Conservation (phyloP, 1,140 invertebrate genomes). For the Drosophila kepulauana region DNA sequence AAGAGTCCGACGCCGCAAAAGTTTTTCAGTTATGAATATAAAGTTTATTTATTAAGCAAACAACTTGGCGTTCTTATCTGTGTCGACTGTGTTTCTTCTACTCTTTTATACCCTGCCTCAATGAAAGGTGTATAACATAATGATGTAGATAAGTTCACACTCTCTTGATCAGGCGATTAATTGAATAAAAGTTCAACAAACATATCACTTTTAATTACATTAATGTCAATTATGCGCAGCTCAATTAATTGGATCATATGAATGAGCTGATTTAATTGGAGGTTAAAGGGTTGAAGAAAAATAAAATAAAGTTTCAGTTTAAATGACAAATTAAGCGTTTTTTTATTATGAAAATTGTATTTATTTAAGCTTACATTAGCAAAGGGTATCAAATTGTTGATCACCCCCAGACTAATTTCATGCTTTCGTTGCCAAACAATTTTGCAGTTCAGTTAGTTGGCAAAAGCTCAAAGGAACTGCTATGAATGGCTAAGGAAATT, state of each 20-base stretch:
- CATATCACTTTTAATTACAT: background rate
- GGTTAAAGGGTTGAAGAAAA: background rate
- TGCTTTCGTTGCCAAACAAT: slow-evolving; percentile 52
- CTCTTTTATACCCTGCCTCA: slow-evolving; percentile 14
- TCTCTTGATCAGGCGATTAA: background rate
- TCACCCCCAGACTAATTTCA: background rate
- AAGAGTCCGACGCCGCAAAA: slow-evolving; percentile 53
- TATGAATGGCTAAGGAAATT: slow-evolving; percentile 55
- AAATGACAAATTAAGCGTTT: too few relatives aligned
- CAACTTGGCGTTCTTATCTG: slow-evolving; percentile 78
- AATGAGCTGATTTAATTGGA: background rate
- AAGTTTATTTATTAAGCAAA: slow-evolving; percentile 83
- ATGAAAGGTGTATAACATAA: background rate
- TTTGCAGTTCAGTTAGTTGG: slow-evolving; percentile 55
- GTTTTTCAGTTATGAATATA: slow-evolving; percentile 83
- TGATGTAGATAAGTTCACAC: background rate
- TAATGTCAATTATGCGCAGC: background rate
- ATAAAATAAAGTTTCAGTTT: too few relatives aligned
- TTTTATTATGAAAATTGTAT: too few relatives aligned
- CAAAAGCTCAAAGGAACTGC: slow-evolving; percentile 15
- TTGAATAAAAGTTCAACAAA: background rate
- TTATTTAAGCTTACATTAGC: too few relatives aligned
- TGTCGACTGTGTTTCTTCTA: slow-evolving; percentile 52
- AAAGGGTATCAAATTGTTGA: background rate
- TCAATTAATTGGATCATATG: background rate